Evolutionary conservation across 2,797 vertebrate genomes (phyloP).

Genomic region (Oryzias dopingdopingensis): DNA sequence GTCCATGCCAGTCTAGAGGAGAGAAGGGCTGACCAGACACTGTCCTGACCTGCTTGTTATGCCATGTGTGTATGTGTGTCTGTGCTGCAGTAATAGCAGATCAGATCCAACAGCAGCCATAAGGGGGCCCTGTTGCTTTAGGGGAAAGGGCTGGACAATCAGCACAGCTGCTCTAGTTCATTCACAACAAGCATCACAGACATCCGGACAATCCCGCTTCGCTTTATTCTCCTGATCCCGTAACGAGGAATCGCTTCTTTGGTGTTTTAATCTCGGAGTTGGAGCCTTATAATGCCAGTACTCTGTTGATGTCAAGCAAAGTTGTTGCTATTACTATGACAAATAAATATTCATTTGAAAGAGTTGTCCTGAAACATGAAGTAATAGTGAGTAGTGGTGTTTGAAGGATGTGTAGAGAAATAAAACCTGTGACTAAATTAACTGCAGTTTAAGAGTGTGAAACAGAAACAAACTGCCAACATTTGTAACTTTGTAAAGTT

Average conservation of each 20-base stretch:
- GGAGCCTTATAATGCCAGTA: slow-evolving; percentile 63
- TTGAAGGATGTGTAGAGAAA: slow-evolving; percentile 42
- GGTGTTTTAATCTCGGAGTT: slow-evolving; percentile 18
- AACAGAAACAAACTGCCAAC: slow-evolving; percentile 42
- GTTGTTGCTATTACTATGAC: slow-evolving; percentile 39
- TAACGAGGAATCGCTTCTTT: not conserved
- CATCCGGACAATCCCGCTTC: slow-evolving; percentile 48
- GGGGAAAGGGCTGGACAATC: slow-evolving; percentile 47
- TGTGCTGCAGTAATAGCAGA: slow-evolving; percentile 24
- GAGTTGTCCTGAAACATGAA: slow-evolving; percentile 40
- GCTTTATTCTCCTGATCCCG: not conserved
- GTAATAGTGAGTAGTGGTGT: slow-evolving; percentile 52
- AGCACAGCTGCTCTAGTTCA: slow-evolving; percentile 22
- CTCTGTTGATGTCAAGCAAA: slow-evolving; percentile 66
- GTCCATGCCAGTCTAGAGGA: not conserved
- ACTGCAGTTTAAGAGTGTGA: slow-evolving; percentile 47
- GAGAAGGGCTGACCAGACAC: slow-evolving; percentile 52
- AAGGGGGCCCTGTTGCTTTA: slow-evolving; percentile 25
- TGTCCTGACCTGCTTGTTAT: slow-evolving; percentile 23
- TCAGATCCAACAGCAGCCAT: slow-evolving; percentile 45
- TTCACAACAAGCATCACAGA: slow-evolving; percentile 21
- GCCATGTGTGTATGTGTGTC: slow-evolving; percentile 2
- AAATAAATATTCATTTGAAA: slow-evolving; percentile 37
- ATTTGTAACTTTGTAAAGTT: slow-evolving; percentile 44
- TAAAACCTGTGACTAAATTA: slow-evolving; percentile 48